Evolutionary conservation across 2,113 vertebrate species (phyloP), one percentile per base, ranked within the genome.

Genomic region (Cricetomys ansorgei): DNA sequence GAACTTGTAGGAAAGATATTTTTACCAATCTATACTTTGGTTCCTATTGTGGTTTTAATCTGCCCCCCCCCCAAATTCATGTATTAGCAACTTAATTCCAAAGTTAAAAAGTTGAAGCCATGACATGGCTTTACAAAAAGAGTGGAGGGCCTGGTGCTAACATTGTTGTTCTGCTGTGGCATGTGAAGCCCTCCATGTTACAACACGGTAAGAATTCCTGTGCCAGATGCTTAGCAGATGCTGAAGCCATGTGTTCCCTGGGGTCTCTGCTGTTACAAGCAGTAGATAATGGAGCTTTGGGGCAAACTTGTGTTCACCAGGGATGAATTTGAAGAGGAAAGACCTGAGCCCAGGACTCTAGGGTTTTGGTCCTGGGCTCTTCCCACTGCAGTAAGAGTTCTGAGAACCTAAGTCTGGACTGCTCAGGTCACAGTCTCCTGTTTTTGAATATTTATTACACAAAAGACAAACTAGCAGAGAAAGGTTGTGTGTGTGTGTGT

Each of bases 361-460:
- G 53, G 6, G 5, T 67, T 8, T 45, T n/a, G 15, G 48, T 2
- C n/a, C 19, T 0, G 13, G 0, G 3, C 10, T 59, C 15, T 89
- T 92, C 40, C 59, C 37, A n/a, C 7, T 48, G 6, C 6, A 16
- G 1, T 13, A 37, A 1, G 0, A 21, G 11, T 88, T 73, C 70
- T 92, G 15, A 62, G 25, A 53, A 27, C n/a, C 4, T 19, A 10
- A 11, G 53, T 40, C 7, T 3, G 0, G 12, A 19, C 3, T 34
- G 65, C 12, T 4, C 9, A 48, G 65, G 48, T 64, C 45, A 23
- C 9, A 40, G 12, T 62, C 4, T 67, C 53, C 23, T 50, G 4
- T 23, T 69, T 81, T 43, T 96, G 27, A 77, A 70, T 91, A 55
- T 86, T 95, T 79, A 86, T 40, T 45, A 81, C 37, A 64, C 37